Conservation (phyloP, 2,113 vertebrate species). For the Hipposideros armiger region DNA sequence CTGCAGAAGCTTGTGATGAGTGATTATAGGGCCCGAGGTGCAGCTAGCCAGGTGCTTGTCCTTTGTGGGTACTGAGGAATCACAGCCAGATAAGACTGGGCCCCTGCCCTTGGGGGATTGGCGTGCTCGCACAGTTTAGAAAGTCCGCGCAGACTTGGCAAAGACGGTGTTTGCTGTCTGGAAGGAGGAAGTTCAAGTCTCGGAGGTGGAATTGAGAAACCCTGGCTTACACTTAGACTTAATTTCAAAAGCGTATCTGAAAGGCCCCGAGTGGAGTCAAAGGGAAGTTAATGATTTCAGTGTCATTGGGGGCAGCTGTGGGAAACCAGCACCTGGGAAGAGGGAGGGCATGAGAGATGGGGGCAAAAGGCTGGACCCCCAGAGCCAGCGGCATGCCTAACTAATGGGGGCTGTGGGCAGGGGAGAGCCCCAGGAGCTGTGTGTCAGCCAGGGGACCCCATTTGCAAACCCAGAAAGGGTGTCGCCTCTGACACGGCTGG, state of each 20-base stretch:
- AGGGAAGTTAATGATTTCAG: conserved; percentile 58
- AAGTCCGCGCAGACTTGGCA: background rate
- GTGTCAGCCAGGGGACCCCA: accelerated
- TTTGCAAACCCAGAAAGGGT: background rate
- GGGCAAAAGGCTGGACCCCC: background rate
- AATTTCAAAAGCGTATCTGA: background rate
- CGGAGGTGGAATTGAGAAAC: conserved; percentile 53
- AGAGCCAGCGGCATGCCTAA: background rate
- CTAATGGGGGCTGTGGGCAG: background rate
- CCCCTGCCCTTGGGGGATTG: background rate
- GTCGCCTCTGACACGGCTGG: background rate
- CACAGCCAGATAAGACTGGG: background rate
- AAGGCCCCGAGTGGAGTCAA: background rate
- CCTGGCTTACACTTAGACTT: background rate
- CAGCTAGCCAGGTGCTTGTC: background rate
- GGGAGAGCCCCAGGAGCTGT: background rate
- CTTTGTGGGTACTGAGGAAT: background rate
- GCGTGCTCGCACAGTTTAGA: background rate
- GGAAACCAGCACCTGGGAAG: background rate
- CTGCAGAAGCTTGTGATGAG: background rate
- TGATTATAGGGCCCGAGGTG: background rate
- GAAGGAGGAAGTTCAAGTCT: conserved; percentile 45
- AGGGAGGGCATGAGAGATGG: background rate
- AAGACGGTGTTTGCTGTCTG: background rate
- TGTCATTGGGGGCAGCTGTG: background rate